Evolutionary conservation across 2,888 invertebrate species (phyloP).

Genomic region (Lasius fuliginosus): DNA sequence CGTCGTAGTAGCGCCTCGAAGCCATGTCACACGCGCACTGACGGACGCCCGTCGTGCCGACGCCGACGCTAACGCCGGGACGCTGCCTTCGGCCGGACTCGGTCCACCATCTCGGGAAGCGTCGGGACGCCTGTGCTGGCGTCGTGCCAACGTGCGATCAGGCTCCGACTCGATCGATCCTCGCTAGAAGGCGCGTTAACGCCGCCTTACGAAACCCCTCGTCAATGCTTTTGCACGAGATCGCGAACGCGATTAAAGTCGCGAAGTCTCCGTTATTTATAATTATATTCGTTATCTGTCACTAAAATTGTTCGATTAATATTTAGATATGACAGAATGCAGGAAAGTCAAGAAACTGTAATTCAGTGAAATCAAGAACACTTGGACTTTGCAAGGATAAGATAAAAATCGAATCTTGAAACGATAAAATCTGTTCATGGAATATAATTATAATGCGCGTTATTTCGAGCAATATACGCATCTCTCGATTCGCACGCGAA

Average conservation of each 20-base stretch:
- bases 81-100: conserved; percentile 84
- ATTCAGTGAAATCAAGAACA: neutral
- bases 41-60: conserved; percentile 82
- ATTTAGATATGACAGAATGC: too few relatives aligned
- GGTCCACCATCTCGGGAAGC: conserved; percentile 84
- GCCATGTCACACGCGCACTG: conserved; percentile 86
- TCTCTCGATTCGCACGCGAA: neutral
- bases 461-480: neutral
- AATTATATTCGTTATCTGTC: neutral
- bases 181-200: conserved; percentile 70
- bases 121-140: conserved; percentile 83
- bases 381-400: neutral
- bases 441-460: neutral
- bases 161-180: conserved; percentile 55
- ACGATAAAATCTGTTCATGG: neutral
- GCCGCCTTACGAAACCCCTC: conserved; percentile 31
- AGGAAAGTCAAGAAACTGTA: too few relatives aligned
- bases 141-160: conserved; percentile 72
- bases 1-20: conserved; percentile 84
- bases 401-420: neutral
- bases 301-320: neutral
- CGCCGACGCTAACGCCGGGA: conserved; percentile 81
- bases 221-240: neutral
- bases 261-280: neutral
- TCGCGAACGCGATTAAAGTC: neutral